Percentiles rank a stretch among this genome's conserved stretches.
These are phyloP conservation scores for Rattus rattus DNA, from an alignment of 2,113 vertebrate species.

Conservation along the genomic window DNA sequence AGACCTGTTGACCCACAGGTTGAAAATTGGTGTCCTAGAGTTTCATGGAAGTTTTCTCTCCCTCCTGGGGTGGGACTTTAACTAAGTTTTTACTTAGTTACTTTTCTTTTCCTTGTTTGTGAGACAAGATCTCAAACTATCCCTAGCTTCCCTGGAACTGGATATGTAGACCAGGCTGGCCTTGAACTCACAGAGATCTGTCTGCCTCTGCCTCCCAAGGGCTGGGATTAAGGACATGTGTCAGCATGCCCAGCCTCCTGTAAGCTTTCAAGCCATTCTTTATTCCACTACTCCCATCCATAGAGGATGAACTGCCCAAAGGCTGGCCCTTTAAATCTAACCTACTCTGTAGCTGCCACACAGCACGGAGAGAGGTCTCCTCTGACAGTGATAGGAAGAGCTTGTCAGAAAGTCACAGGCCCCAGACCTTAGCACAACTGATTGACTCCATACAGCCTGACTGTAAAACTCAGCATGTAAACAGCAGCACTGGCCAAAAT, in stretches of 20 bases:
- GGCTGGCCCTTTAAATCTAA: background rate
- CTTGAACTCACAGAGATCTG: background rate
- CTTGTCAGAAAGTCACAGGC: background rate
- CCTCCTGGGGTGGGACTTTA: background rate
- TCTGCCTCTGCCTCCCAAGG: background rate
- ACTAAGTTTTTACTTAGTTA: too few species aligned
- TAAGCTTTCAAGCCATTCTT: background rate
- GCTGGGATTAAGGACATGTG: background rate
- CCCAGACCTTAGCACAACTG: background rate
- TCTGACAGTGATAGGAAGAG: background rate
- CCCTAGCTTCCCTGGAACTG: background rate
- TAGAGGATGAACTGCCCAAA: background rate
- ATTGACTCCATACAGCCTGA: background rate
- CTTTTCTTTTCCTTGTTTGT: background rate
- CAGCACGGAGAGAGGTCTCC: background rate
- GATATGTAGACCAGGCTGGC: background rate
- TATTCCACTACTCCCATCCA: background rate
- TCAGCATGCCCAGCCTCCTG: background rate
- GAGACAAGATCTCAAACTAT: background rate
- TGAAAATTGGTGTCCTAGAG: background rate
- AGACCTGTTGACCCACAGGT: background rate
- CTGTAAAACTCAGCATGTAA: background rate
- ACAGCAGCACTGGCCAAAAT: background rate
- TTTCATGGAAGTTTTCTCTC: background rate
- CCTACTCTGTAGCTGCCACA: background rate